phyloP scores from a whole-genome alignment of 2,888 invertebrate genomes.

The Drepana falcataria region DNA sequence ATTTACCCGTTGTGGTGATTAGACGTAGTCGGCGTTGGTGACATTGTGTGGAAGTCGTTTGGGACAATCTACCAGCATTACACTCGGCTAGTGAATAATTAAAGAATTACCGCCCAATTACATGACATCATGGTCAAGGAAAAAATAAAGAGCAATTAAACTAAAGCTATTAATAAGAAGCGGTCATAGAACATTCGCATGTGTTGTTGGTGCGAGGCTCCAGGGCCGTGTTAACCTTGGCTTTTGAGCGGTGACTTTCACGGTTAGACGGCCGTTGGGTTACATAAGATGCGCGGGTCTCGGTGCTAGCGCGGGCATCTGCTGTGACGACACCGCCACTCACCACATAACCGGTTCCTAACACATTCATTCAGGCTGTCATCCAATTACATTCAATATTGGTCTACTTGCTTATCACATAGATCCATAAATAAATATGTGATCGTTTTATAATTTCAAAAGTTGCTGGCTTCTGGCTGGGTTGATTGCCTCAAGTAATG shows the following conservation, averaged over 20 bases:
- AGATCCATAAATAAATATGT: not conserved
- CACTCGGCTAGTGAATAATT: slow-evolving; percentile 20
- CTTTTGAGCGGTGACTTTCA: slow-evolving; percentile 78
- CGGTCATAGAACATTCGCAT: slow-evolving; percentile 65
- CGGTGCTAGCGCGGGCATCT: slow-evolving; percentile 39
- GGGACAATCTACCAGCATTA: slow-evolving; percentile 16
- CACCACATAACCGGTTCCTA: slow-evolving; percentile 55
- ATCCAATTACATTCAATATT: slow-evolving; percentile 13
- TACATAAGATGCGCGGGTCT: slow-evolving; percentile 68
- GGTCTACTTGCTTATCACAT: not conserved
- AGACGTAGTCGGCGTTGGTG: slow-evolving; percentile 14
- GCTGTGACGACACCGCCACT: slow-evolving; percentile 65
- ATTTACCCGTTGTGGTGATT: slow-evolving; percentile 10
- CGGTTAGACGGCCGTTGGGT: slow-evolving; percentile 71
- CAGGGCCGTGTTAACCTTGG: slow-evolving; percentile 75
- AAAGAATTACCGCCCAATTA: slow-evolving; percentile 46
- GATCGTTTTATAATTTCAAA: too few species aligned
- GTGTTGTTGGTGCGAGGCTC: slow-evolving; percentile 50
- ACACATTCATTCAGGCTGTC: slow-evolving; percentile 20
- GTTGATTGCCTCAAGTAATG: too few species aligned
- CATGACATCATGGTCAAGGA: slow-evolving; percentile 61
- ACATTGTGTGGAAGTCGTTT: slow-evolving; percentile 27
- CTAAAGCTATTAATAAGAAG: slow-evolving; percentile 42
- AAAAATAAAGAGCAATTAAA: slow-evolving; percentile 55
- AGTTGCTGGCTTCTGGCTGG: too few species aligned